phyloP scores from a whole-genome alignment of 2,888 invertebrate genomes.

The Drosophila meridiana region DNA sequence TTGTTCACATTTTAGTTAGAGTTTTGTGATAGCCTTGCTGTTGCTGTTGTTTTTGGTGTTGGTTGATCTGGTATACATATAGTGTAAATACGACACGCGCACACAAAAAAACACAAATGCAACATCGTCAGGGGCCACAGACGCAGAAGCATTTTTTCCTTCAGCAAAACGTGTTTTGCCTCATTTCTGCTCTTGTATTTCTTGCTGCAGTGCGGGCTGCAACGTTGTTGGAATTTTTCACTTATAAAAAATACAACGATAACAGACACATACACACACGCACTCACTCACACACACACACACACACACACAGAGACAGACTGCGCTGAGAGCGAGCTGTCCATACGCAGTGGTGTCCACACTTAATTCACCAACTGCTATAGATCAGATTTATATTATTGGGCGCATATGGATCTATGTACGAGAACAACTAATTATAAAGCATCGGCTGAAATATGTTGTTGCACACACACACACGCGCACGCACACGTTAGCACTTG shows the following conservation, averaged over 20 bases:
- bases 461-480: constrained; percentile 16
- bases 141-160: constrained; percentile 68
- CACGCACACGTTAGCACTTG: constrained; percentile 1
- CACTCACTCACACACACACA: constrained; percentile 16
- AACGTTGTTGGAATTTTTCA: constrained; percentile 81
- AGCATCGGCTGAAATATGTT: constrained; percentile 26
- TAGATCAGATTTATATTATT: constrained; percentile 25
- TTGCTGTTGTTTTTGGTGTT: constrained; percentile 49
- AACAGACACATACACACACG: constrained; percentile 33
- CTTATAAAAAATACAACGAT: constrained; percentile 75
- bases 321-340: constrained; percentile 22
- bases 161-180: constrained; percentile 78
- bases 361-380: constrained; percentile 42
- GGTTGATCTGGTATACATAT: constrained; percentile 47
- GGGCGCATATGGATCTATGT: constrained; percentile 2
- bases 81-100: constrained; percentile 56
- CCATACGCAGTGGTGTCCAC: constrained; percentile 44
- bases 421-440: constrained; percentile 16
- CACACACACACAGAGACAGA: constrained; percentile 19
- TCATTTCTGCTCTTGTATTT: constrained; percentile 73
- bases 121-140: constrained; percentile 61
- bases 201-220: constrained; percentile 54
- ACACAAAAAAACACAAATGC: constrained; percentile 61
- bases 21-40: constrained; percentile 28
- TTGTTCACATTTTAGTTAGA: constrained; percentile 65